Evolutionary conservation across 2,888 invertebrate species (phyloP).

Genomic region (Mesoligia furuncula): DNA sequence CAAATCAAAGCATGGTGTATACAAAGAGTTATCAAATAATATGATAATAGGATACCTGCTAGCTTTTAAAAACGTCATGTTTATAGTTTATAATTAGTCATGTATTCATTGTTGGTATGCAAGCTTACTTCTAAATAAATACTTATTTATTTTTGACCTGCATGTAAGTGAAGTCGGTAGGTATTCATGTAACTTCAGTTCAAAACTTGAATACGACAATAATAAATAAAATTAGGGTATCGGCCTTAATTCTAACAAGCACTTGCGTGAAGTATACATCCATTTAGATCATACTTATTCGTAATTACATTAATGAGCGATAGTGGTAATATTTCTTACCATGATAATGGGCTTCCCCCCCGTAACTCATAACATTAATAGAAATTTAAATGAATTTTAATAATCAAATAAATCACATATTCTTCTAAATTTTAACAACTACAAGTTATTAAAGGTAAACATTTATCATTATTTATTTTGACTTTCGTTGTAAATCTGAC

Average conservation of each 20-base stretch:
- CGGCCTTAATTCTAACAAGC: neutral
- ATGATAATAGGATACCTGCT: neutral
- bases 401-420: conserved; percentile 14
- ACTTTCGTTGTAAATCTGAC: conserved; percentile 39
- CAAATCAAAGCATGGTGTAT: neutral
- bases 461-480: conserved; percentile 52
- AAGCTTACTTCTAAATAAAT: neutral
- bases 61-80: neutral
- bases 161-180: neutral
- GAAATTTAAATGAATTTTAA: neutral
- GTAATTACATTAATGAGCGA: conserved; percentile 28
- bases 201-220: neutral
- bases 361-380: conserved; percentile 19
- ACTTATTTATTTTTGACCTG: neutral
- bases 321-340: conserved; percentile 34
- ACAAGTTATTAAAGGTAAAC: conserved; percentile 17
- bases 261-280: neutral
- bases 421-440: conserved; percentile 8
- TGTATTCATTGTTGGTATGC: neutral
- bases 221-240: neutral
- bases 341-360: conserved; percentile 21
- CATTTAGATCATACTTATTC: neutral
- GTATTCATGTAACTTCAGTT: conserved; percentile 1
- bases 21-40: neutral
- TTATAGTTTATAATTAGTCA: neutral